Evolutionary conservation across 2,888 invertebrate species (phyloP), one percentile per base, ranked within the genome.

Genomic region (Tromatobia lineatoria): DNA sequence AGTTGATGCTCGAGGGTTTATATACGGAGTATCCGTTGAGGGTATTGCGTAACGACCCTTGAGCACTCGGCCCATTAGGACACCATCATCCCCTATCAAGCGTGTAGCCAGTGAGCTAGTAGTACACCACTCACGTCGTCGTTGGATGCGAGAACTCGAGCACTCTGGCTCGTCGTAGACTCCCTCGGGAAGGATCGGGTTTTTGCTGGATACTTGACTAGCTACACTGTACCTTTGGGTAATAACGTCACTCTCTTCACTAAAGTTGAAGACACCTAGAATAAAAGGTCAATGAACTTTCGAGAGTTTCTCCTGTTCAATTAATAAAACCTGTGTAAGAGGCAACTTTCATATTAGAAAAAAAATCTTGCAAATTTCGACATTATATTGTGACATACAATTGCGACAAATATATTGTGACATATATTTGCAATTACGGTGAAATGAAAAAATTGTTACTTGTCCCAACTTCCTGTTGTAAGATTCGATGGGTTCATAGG

Each of bases 41-140:
- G 23, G 73, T 70, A 66, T 61, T 74, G 66, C 61, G 67, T 75
- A 57, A 78, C 61, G 79, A 76, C 82, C 76, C 82, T 82, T 45
- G 82, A 80, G 82, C 75, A 71, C 57, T 67, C 76, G 66, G 67
- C 75, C 85, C 79, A 82, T 85, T 85, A 85, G 67, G 67, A 69
- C 79, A 76, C 69, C 82, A 76, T 78, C 81, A 81, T 78, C 78
- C 75, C 79, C 82, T 64, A 79, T 79, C 75, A 34, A 42, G 75
- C 78, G 59, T 57, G 54, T 23, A 52, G 23, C 75, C 75, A 29
- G 64, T 50, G 38, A 42, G 34, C 11, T 25, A 3, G 57, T 73
- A 82, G 47, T 74, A 82, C 75, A 79, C 78, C 75, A 78, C 78
- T 79, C 79, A 42, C 42, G 75, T 59, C 67, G 47, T 47, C 50